phyloP scores from a whole-genome alignment of 1,140 invertebrate species.

The Melipona quadrifasciata region DNA sequence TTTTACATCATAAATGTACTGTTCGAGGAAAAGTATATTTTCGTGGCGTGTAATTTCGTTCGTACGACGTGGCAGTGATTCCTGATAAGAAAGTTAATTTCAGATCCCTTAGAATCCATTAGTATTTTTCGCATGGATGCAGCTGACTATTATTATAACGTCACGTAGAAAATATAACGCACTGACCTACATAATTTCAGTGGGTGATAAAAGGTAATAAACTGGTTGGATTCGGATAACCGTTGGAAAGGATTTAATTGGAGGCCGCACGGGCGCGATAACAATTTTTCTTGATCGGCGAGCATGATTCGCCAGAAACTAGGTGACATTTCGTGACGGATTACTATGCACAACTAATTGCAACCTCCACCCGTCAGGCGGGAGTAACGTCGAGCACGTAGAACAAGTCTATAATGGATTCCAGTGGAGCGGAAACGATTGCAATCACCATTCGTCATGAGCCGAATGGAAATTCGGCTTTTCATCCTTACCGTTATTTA shows the following conservation, averaged over 20 bases:
- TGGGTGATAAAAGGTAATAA: background rate
- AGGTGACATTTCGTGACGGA: conserved; percentile 18
- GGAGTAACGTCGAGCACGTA: conserved; percentile 43
- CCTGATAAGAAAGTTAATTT: background rate
- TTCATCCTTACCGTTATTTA: conserved; percentile 64
- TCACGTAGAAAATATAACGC: background rate
- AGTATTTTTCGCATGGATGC: background rate
- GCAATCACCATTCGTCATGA: conserved; percentile 66
- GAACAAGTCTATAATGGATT: conserved; percentile 63
- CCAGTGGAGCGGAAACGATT: conserved; percentile 54
- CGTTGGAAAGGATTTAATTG: background rate
- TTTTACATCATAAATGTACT: background rate
- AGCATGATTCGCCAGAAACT: conserved; percentile 41
- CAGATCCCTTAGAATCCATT: background rate
- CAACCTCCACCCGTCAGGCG: conserved; percentile 26
- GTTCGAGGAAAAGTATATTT: background rate
- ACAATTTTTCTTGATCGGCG: conserved; percentile 40
- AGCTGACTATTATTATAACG: background rate
- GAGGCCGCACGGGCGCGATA: conserved; percentile 7
- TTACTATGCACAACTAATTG: conserved; percentile 59
- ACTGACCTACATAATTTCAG: background rate
- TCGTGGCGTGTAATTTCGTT: background rate
- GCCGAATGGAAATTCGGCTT: conserved; percentile 65
- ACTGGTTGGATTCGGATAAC: background rate
- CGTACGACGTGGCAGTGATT: background rate